A percentile compares a stretch with the other conserved stretches of the same genome.
These are phyloP conservation scores for Chitala chitala DNA, from an alignment of 2,113 vertebrate species.

Conservation along the genomic window DNA sequence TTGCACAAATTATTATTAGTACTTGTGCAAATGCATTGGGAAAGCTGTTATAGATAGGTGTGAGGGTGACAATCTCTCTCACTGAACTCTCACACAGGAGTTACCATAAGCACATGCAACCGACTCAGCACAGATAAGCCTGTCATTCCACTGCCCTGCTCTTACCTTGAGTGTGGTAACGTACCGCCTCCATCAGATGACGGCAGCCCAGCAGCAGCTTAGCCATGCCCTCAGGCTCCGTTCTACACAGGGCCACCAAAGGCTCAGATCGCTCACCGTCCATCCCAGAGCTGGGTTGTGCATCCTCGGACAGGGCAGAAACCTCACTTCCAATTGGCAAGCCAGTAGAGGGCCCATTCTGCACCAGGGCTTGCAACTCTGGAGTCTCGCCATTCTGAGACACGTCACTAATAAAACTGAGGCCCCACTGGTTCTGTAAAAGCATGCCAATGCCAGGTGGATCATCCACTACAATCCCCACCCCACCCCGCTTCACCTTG, in stretches of 20 bases:
- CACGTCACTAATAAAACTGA: conserved; percentile 74
- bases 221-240: conserved; percentile 46
- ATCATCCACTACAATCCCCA: conserved; percentile 52
- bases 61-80: no score
- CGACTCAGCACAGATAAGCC: neutral
- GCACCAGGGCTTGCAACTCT: neutral
- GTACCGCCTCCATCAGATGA: conserved; percentile 63
- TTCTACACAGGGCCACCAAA: conserved; percentile 29
- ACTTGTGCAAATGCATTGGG: no score
- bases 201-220: conserved; percentile 65
- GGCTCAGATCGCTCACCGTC: conserved; percentile 29
- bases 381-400: conserved; percentile 27
- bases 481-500: conserved; percentile 71
- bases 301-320: conserved; percentile 11
- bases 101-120: neutral
- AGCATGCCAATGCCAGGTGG: conserved; percentile 68
- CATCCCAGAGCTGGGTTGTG: conserved; percentile 22
- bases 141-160: no score
- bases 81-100: neutral
- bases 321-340: neutral
- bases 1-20: no score
- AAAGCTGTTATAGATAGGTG: no score
- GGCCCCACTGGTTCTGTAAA: conserved; percentile 77
- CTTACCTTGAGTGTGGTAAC: conserved; percentile 65
- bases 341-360: conserved; percentile 12